Base-by-base conservation (phyloP, 2,888 invertebrate species). In the Scaptomyza caliginosa region DNA sequence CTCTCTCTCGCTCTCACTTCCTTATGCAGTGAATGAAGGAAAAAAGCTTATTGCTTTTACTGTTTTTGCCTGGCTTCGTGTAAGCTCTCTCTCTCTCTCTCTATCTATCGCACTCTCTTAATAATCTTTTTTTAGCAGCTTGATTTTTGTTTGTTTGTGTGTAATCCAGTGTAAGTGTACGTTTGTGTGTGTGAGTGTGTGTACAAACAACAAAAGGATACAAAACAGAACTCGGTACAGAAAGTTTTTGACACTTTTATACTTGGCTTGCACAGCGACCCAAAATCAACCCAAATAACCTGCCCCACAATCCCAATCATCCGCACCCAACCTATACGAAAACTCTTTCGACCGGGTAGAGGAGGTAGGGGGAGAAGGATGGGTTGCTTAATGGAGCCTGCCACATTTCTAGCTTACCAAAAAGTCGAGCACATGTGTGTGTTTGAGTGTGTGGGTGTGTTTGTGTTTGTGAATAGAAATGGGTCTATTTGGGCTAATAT, bases 191-290 rank as follows among this genome's bases (percentile, higher is more conserved):
- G 6, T 42, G 6, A 10, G 40, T 24, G 39, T 42, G 43, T 36
- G 11, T 19, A 60, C 72, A 70, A 77, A 73, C 69, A 79, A 82
- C 84, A 77, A 81, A 81, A 83, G 81, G 84, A 71, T 84, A 81
- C 73, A 84, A n/a, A n/a, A 74, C 78, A 81, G 84, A 83, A 83
- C 74, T 78, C 60, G 40, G 66, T 78, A 68, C 83, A 77, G 68
- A 83, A 83, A 83, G 77, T 83, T 83, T 83, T 83, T 83, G 83
- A 83, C 85, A 83, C 83, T 85, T 83, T 83, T 83, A 79, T 85
- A 83, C 80, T 79, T 79, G 83, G 83, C 83, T 77, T 69, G 83
- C 71, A 66, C 32, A 26, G 62, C 84, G 84, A 82, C 79, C 79
- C 79, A 58, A 71, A 74, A 71, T 65, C 81, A 67, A 50, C 63